phyloP scores from a whole-genome alignment of 2,113 vertebrate genomes.

The Leucoraja erinaceus region DNA sequence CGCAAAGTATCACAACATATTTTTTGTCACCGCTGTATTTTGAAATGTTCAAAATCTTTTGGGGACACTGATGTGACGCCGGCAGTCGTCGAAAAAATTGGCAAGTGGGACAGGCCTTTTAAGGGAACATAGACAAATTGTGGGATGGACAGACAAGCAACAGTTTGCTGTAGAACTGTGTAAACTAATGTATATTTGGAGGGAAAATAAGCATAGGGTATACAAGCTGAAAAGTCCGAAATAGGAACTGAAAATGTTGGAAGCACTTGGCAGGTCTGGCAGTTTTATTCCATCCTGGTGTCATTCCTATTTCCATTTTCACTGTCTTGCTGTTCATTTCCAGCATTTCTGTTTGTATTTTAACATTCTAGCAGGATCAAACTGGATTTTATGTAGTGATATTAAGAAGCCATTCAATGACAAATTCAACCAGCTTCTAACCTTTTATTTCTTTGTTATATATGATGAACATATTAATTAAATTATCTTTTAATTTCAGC shows the following conservation, averaged over 20 bases:
- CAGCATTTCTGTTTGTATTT: too few relatives aligned
- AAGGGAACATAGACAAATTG: not conserved
- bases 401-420: not conserved
- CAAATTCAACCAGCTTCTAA: not conserved
- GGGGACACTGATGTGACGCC: too few relatives aligned
- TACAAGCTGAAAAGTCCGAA: not conserved
- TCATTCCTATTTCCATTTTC: too few relatives aligned
- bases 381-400: not conserved
- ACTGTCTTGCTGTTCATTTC: too few relatives aligned
- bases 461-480: not conserved
- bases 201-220: not conserved
- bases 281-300: too few relatives aligned
- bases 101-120: not conserved
- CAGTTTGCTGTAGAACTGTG: not conserved
- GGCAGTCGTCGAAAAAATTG: too few relatives aligned
- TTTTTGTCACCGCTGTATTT: too few relatives aligned
- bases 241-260: too few relatives aligned
- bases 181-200: not conserved
- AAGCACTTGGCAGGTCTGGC: too few relatives aligned
- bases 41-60: too few relatives aligned
- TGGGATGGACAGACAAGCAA: not conserved
- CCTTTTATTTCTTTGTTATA: not conserved
- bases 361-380: not conserved
- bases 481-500: slow-evolving; percentile 50
- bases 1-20: too few relatives aligned